phyloP scores from a whole-genome alignment of 1,140 invertebrate species.

The Drosophila seguyi region DNA sequence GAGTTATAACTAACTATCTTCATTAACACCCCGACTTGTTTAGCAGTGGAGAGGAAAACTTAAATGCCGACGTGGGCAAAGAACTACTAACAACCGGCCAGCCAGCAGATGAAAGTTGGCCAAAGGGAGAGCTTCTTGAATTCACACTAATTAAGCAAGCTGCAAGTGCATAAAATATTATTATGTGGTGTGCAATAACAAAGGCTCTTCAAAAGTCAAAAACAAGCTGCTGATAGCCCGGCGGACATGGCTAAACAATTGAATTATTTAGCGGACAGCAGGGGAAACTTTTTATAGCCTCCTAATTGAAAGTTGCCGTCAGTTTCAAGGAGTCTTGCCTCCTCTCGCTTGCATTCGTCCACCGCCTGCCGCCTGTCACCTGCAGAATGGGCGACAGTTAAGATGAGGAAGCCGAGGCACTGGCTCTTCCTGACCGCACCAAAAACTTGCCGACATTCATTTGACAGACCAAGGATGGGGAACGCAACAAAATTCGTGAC shows the following conservation, averaged over 20 bases:
- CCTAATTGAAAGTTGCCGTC: constrained; percentile 66
- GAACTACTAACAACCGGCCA: constrained; percentile 27
- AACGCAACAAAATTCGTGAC: constrained; percentile 2
- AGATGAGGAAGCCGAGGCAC: not conserved
- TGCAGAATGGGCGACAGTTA: constrained; percentile 37
- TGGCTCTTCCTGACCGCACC: constrained; percentile 6
- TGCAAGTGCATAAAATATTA: constrained; percentile 57
- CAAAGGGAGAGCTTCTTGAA: constrained; percentile 36
- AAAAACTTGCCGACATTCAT: constrained; percentile 37
- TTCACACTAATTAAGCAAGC: constrained; percentile 61
- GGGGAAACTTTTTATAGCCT: constrained; percentile 43
- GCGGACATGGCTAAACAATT: constrained; percentile 41
- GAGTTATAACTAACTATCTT: not conserved
- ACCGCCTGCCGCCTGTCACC: constrained; percentile 38
- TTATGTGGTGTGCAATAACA: constrained; percentile 22
- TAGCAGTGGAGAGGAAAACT: not conserved
- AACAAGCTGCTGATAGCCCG: constrained; percentile 31
- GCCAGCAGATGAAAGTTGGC: constrained; percentile 34
- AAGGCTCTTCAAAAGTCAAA: constrained; percentile 34
- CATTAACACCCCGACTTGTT: not conserved
- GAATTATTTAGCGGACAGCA: constrained; percentile 41
- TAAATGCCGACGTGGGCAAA: constrained; percentile 36
- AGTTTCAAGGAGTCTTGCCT: not conserved
- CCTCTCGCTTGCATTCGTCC: constrained; percentile 9
- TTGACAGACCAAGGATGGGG: constrained; percentile 23